phyloP scores from a whole-genome alignment of 2,797 vertebrate genomes.

The Gymnocypris eckloni region DNA sequence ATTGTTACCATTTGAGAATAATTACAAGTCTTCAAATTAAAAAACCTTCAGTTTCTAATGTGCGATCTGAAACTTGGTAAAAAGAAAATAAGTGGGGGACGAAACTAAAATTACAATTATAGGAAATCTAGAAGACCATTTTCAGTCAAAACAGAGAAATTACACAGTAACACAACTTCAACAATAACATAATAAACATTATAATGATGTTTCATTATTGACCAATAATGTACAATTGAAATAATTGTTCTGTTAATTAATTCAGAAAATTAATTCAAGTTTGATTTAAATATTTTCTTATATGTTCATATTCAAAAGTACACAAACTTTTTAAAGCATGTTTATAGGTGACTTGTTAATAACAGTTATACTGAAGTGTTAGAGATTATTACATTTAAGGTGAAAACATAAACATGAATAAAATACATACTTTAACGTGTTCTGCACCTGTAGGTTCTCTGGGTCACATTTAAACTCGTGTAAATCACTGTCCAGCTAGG shows the following conservation, averaged over 20 bases:
- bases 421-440: constrained; percentile 13
- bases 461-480: constrained; percentile 1
- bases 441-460: constrained; percentile 13
- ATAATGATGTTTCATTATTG: neutral
- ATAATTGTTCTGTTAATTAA: neutral
- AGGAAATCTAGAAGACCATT: too few relatives aligned
- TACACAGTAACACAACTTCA: neutral
- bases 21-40: neutral
- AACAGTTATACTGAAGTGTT: too few relatives aligned
- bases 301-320: neutral
- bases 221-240: neutral
- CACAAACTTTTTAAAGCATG: neutral
- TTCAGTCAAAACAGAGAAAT: neutral
- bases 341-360: neutral
- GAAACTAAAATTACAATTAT: neutral
- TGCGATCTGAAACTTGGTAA: neutral
- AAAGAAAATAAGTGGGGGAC: neutral
- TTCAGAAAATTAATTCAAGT: neutral
- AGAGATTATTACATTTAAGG: neutral
- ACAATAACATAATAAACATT: neutral
- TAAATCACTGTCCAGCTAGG: constrained; percentile 7
- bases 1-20: neutral
- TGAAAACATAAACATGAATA: neutral
- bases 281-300: neutral
- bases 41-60: neutral